These are phyloP conservation scores for Albula goreensis DNA, from an alignment of 2,113 vertebrate species.

Conservation along the genomic window DNA sequence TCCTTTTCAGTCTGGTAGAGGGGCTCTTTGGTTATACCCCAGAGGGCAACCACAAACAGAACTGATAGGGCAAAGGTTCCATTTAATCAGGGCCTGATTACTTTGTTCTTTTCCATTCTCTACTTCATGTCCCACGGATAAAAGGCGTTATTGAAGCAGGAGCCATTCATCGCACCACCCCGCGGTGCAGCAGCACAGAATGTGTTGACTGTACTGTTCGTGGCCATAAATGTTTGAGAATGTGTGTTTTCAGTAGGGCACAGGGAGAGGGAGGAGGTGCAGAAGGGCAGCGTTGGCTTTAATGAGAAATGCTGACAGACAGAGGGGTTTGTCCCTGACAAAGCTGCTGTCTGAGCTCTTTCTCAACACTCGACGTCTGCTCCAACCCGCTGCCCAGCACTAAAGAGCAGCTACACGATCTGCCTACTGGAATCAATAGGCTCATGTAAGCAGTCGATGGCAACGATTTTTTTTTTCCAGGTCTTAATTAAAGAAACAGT, in stretches of 20 bases:
- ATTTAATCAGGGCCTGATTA: not conserved
- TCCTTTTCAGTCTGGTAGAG: not conserved
- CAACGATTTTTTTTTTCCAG: constrained; percentile 85
- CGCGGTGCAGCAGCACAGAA: not conserved
- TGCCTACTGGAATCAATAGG: constrained; percentile 82
- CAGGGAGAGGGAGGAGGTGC: not conserved
- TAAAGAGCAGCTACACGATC: constrained; percentile 77
- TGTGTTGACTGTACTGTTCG: not conserved
- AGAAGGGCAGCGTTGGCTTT: not conserved
- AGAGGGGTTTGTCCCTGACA: constrained; percentile 1
- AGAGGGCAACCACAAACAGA: not conserved
- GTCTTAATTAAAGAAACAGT: constrained; percentile 98
- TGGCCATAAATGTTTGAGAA: not conserved
- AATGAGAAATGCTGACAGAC: not conserved
- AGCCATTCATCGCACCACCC: not conserved
- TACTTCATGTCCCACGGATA: not conserved
- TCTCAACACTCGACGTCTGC: constrained; percentile 66
- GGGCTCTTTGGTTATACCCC: not conserved
- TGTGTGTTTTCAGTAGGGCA: not conserved
- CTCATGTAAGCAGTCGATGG: constrained; percentile 88
- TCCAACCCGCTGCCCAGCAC: constrained; percentile 62
- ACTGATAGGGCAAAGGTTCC: not conserved
- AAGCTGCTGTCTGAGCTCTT: constrained; percentile 35
- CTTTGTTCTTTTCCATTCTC: not conserved
- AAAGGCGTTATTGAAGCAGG: not conserved